phyloP scores from a whole-genome alignment of 1,140 invertebrate genomes.

The Hormaphis cornu region DNA sequence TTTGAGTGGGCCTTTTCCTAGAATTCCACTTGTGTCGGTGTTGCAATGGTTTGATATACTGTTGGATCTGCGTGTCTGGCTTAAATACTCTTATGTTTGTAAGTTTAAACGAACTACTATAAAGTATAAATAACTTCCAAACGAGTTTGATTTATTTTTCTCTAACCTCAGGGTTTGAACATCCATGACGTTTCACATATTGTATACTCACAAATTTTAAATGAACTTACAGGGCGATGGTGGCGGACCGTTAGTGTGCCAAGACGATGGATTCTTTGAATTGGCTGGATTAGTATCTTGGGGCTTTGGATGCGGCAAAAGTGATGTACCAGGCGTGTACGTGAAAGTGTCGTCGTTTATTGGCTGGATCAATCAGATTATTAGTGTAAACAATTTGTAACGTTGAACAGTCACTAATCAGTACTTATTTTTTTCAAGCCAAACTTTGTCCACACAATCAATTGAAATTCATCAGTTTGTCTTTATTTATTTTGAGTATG shows the following conservation, averaged over 20 bases:
- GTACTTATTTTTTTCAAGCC: background rate
- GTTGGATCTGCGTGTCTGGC: too few relatives aligned
- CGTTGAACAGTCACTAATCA: background rate
- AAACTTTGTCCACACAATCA: background rate
- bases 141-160: too few relatives aligned
- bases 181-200: too few relatives aligned
- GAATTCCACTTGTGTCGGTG: too few relatives aligned
- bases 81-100: too few relatives aligned
- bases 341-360: slow-evolving; percentile 90
- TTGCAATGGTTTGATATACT: too few relatives aligned
- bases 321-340: slow-evolving; percentile 84
- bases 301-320: slow-evolving; percentile 83
- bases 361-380: slow-evolving; percentile 94
- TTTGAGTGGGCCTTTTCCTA: too few relatives aligned
- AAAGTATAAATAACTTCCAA: too few relatives aligned
- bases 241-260: slow-evolving; percentile 80
- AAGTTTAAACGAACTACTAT: too few relatives aligned
- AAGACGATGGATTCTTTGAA: slow-evolving; percentile 86
- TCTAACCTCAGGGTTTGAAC: too few relatives aligned
- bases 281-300: slow-evolving; percentile 81
- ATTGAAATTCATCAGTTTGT: background rate
- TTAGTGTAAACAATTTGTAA: slow-evolving; percentile 84
- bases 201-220: too few relatives aligned
- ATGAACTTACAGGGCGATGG: slow-evolving; percentile 74
- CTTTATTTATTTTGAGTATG: background rate